Base-by-base conservation (phyloP, 2,113 vertebrate species). In the Leucopsar rothschildi region DNA sequence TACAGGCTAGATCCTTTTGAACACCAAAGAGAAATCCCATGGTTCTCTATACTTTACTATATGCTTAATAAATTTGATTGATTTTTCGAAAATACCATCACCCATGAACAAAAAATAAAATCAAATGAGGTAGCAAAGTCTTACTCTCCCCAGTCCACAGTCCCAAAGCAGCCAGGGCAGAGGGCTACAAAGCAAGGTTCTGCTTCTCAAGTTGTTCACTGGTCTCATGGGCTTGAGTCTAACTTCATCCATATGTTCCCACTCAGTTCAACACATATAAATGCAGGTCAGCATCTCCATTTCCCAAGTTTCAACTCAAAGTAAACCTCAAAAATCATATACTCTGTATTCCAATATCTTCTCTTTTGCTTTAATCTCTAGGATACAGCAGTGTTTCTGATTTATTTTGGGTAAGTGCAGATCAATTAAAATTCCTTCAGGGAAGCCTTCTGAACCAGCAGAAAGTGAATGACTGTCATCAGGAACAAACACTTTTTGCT, bases 391-490 rank as follows among this genome's bases (percentile, higher is more conserved):
- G 89, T 87, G 50, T 82, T 96, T 97, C 91, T 97, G 78, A 88
- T 96, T 89, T 95, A 97, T 97, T 97, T 97, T 96, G 88, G 94
- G 83, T 96, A 96, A 95, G 88, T 91, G 95, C 72, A 97, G 97
- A 97, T 97, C 95, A 97, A 96, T 95, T 95, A 71, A 95, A 92
- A 96, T 96, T 97, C 93, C 95, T 98, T 96, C 90, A 97, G 95
- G 95, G 94, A 97, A 96, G 90, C 23, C 93, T 96, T 98, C 97
- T 96, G 90, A 98, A 97, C 92, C 87, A 92, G 94, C 73, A 97
- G 93, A 97, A 94, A 85, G 94, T 86, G 79, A 96, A 92, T 96
- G 87, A 97, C 87, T 97, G 97, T 96, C 94, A 97, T 90, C 71
- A 87, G 82, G 88, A 97, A 95, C 88, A 97, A 97, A 97, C 87